Evolutionary conservation across 2,888 invertebrate genomes (phyloP).

Genomic region (Yponomeuta evonymella): DNA sequence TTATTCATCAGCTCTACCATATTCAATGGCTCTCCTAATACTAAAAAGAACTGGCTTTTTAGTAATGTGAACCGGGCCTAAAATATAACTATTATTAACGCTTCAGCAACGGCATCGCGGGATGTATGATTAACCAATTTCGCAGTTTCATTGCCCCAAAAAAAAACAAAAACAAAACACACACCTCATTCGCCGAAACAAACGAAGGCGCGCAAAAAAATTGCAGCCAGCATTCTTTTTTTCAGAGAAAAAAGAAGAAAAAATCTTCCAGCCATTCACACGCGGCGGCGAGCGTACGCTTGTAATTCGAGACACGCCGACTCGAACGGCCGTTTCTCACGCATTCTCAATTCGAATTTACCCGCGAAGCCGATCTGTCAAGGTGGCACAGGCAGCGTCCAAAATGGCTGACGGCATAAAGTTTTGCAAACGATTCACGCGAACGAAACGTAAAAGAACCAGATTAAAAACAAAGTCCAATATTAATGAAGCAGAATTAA

Average conservation of each 20-base stretch:
- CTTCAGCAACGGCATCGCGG: conserved; percentile 1
- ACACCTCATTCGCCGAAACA: conserved; percentile 14
- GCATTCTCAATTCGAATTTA: conserved; percentile 61
- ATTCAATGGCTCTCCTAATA: no score
- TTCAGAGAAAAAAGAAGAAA: conserved; percentile 19
- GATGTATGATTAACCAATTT: conserved; percentile 12
- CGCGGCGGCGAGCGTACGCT: conserved; percentile 32
- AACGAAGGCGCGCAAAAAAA: conserved; percentile 35
- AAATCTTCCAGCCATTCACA: conserved; percentile 47
- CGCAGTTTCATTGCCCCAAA: background rate
- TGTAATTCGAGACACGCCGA: conserved; percentile 50
- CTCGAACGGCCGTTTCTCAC: conserved; percentile 53
- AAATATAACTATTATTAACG: conserved; percentile 4
- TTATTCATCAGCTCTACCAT: no score
- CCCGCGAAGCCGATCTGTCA: conserved; percentile 55
- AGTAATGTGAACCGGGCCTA: background rate
- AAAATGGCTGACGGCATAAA: conserved; percentile 4
- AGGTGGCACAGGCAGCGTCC: background rate
- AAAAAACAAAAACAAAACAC: conserved; percentile 2
- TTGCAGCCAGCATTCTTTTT: conserved; percentile 28
- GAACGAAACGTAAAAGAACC: background rate
- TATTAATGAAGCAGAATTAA: conserved; percentile 16
- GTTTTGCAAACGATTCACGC: conserved; percentile 6
- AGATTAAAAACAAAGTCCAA: background rate
- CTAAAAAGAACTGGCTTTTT: no score